A percentile compares a stretch with the other conserved stretches of the same genome.
Evolutionary conservation across 1,140 invertebrate genomes (phyloP).

Genomic region (Lethrus apterus): DNA sequence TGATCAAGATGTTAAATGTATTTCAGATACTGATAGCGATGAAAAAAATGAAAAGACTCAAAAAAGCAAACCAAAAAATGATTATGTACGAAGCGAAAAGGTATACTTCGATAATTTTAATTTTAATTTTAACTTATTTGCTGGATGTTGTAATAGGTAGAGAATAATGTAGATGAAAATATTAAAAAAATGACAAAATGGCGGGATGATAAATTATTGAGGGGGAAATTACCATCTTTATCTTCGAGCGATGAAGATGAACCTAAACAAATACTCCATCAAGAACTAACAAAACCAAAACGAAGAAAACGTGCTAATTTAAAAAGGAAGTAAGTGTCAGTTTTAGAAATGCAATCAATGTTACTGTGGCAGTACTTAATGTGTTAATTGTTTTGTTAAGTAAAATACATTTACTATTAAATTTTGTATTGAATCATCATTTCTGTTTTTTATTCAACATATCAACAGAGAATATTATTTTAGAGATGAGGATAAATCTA

Average conservation of each 20-base stretch:
- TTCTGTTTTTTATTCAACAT: too few species aligned
- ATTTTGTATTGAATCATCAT: background rate
- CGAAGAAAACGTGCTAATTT: background rate
- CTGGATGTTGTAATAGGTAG: background rate
- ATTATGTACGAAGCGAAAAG: background rate
- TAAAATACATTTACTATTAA: background rate
- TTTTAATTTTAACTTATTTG: background rate
- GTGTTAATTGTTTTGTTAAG: background rate
- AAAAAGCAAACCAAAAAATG: background rate
- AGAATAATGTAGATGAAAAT: background rate
- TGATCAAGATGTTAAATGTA: too few species aligned
- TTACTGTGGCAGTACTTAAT: background rate
- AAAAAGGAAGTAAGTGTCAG: background rate
- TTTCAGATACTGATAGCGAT: background rate
- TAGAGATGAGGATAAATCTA: background rate
- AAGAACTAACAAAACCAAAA: slow-evolving; percentile 1
- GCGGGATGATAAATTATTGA: slow-evolving; percentile 9
- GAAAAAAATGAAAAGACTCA: background rate
- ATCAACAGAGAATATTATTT: too few species aligned
- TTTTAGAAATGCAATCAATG: background rate
- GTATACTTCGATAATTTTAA: background rate
- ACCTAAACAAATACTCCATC: background rate
- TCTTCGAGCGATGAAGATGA: background rate
- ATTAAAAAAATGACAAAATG: slow-evolving; percentile 4
- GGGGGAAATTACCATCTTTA: background rate